These are phyloP conservation scores for Neosilurus hyrtlii DNA, from an alignment of 2,797 vertebrate genomes.

Conservation along the genomic window DNA sequence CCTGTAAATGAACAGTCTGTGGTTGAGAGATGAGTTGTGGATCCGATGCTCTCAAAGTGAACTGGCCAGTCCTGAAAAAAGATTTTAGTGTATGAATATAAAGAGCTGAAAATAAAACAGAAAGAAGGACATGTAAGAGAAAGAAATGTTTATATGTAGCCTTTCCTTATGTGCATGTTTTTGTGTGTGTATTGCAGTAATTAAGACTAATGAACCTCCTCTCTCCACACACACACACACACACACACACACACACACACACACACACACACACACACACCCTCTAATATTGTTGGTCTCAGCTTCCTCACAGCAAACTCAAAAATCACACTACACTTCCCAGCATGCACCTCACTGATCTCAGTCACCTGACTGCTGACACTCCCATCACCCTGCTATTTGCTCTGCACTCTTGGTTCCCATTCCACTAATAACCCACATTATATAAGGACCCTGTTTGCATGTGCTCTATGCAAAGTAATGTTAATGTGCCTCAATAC, in stretches of 20 bases:
- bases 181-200: conserved; percentile 1
- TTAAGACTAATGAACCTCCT: conserved; percentile 44
- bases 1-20: conserved; percentile 74
- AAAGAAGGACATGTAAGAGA: background rate
- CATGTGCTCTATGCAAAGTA: too few relatives aligned
- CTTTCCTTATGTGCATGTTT: background rate
- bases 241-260: conserved; percentile 20
- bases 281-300: background rate
- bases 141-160: background rate
- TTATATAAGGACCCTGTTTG: too few relatives aligned
- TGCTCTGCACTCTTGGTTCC: too few relatives aligned
- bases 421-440: too few relatives aligned
- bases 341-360: too few relatives aligned
- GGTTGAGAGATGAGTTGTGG: conserved; percentile 71
- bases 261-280: conserved; percentile 29
- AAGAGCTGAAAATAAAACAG: background rate
- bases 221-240: background rate
- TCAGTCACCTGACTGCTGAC: too few relatives aligned
- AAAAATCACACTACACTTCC: too few relatives aligned
- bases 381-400: too few relatives aligned
- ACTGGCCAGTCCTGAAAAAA: conserved; percentile 75
- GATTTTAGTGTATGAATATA: background rate
- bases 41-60: conserved; percentile 75
- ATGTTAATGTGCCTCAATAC: too few relatives aligned
- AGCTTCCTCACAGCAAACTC: too few relatives aligned